phyloP scores from a whole-genome alignment of 2,113 vertebrate species.

The Hyaena hyaena region DNA sequence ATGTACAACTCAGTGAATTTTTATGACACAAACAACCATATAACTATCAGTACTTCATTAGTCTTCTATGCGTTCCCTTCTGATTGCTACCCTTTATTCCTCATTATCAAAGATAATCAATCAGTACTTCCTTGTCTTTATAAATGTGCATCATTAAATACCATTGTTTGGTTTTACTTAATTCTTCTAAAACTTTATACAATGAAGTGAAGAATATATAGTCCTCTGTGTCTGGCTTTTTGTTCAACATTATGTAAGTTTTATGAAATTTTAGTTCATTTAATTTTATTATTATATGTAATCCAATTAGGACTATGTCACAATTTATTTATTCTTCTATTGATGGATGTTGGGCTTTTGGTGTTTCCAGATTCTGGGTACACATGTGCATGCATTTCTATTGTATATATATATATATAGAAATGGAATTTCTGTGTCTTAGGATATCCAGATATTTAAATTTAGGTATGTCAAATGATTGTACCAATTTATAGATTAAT shows the following conservation, averaged over 20 bases:
- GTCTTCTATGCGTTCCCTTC: neutral
- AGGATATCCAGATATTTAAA: neutral
- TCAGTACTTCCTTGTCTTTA: neutral
- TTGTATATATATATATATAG: neutral
- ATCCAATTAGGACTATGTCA: neutral
- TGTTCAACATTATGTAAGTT: neutral
- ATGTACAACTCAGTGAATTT: neutral
- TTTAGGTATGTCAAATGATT: neutral
- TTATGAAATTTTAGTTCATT: neutral
- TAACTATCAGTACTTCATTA: neutral
- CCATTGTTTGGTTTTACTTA: neutral
- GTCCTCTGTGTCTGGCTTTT: neutral
- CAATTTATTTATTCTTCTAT: neutral
- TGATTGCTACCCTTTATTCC: neutral
- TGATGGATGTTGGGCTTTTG: neutral
- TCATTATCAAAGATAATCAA: neutral
- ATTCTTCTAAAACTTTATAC: neutral
- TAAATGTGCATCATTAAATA: neutral
- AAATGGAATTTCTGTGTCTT: constrained; percentile 6
- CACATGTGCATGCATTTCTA: neutral
- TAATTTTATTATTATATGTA: neutral
- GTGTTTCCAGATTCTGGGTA: neutral
- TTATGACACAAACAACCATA: neutral
- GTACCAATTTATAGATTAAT: neutral
- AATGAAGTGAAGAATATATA: neutral